Evolutionary conservation across 2,797 vertebrate species (phyloP).

Genomic region (Florisuga fusca): DNA sequence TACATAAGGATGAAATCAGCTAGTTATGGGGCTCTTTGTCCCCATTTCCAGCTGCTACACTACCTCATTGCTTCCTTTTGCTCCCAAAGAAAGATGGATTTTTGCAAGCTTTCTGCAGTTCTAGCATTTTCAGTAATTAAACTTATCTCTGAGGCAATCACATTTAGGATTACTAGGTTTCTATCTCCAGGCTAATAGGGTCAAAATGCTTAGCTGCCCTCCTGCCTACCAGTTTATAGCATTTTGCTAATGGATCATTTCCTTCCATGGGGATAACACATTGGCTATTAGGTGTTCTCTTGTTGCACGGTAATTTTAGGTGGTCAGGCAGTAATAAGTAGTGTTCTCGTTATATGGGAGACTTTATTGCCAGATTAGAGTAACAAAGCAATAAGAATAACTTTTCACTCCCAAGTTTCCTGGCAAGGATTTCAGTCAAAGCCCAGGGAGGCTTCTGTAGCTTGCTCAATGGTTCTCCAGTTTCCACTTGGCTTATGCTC

Average conservation of each 20-base stretch:
- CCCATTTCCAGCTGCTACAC: background rate
- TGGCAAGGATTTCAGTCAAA: background rate
- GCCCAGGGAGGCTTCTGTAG: background rate
- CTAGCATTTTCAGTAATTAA: constrained; percentile 65
- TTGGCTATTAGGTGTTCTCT: constrained; percentile 31
- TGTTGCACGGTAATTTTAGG: constrained; percentile 44
- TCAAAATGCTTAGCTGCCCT: constrained; percentile 64
- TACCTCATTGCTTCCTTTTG: background rate
- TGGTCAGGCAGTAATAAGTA: constrained; percentile 31
- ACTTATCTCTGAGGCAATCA: constrained; percentile 60
- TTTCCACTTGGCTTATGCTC: background rate
- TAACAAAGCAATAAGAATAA: constrained; percentile 4
- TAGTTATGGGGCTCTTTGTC: background rate
- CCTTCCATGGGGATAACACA: constrained; percentile 23
- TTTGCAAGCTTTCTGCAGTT: constrained; percentile 33
- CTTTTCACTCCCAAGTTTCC: background rate
- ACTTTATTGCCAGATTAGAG: constrained; percentile 28
- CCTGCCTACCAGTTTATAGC: constrained; percentile 60
- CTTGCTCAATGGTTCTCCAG: background rate
- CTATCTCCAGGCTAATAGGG: constrained; percentile 54
- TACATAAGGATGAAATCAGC: background rate
- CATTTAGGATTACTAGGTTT: constrained; percentile 64
- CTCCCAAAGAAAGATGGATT: background rate
- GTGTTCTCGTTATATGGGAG: background rate
- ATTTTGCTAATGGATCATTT: constrained; percentile 73